Base-by-base conservation (phyloP, 2,113 vertebrate species). In the Chamaetylas fuelleborni region DNA sequence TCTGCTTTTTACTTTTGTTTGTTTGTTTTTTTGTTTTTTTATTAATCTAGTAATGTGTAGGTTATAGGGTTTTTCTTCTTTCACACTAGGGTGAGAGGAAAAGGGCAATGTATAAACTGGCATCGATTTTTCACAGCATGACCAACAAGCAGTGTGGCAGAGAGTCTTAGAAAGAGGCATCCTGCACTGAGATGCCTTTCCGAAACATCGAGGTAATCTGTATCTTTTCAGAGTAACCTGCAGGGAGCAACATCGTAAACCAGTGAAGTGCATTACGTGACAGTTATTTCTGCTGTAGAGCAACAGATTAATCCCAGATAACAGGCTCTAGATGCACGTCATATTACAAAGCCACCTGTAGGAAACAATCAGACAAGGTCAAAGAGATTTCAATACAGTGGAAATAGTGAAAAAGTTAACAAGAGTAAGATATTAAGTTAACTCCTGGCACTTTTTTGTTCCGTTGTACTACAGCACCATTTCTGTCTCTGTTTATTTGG, bases 251-350 rank as follows among this genome's bases (percentile, higher is more conserved):
- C 72, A 95, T 67, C 40, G 43, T 69, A 84, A 88, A 81, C 33
- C 90, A 88, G 40, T 38, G 85, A 93, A 96, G 82, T 95, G 92
- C 56, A 87, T 82, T 67, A 71, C 57, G 73, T 65, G 78, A 81
- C 47, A 82, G 24, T 78, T 92, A 82, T 74, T 93, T 92, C 48
- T 70, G 84, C 78, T 91, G 78, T n/a, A 84, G 48, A 93, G 45
- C 85, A 95, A 86, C 28, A 95, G 87, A 86, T 96, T 95, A 92
- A 96, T 95, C 82, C 24, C 48, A 92, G 92, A 54, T 71, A 96
- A 90, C 86, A 69, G 70, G 66, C 19, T 74, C 92, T 60, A 95
- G 69, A 91, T 91, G 73, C 31, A 81, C 19, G 20, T 57, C 29
- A 26, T 56, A 71, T 80, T 65, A 69, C 70, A 25, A 79, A 95